A percentile compares a stretch with the other conserved stretches of the same genome.
Conservation (phyloP, 2,797 vertebrate species). For the Pelobates cultripes region DNA sequence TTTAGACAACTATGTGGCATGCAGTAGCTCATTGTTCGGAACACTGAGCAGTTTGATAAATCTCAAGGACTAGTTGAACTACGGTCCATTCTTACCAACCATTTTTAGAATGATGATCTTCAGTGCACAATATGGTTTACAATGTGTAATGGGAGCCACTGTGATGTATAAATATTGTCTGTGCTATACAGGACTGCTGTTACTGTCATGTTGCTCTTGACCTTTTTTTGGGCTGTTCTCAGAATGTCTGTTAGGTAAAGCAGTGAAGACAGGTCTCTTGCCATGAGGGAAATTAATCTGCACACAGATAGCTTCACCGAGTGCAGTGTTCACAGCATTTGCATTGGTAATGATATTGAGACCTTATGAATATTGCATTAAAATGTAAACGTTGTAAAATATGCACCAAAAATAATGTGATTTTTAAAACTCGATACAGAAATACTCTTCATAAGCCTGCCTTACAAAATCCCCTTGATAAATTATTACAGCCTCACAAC, state of each 20-base stretch:
- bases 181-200: neutral
- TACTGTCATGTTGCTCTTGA: constrained; percentile 7
- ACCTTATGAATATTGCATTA: constrained; percentile 51
- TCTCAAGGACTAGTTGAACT: no score
- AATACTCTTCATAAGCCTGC: constrained; percentile 1
- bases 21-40: no score
- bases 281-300: constrained; percentile 49
- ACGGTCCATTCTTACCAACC: no score
- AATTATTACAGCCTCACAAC: constrained; percentile 18
- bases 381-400: constrained; percentile 35
- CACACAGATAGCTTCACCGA: constrained; percentile 34
- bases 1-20: no score
- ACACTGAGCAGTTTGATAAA: no score
- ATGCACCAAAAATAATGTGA: constrained; percentile 40
- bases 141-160: neutral
- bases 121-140: no score
- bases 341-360: constrained; percentile 50
- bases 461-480: constrained; percentile 37
- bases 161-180: neutral
- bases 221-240: constrained; percentile 41
- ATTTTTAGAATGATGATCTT: no score
- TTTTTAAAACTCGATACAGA: constrained; percentile 1
- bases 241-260: constrained; percentile 39
- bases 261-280: constrained; percentile 27
- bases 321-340: constrained; percentile 34